These are phyloP conservation scores for Epinephelus coioides DNA, from an alignment of 2,797 vertebrate species.

Conservation along the genomic window DNA sequence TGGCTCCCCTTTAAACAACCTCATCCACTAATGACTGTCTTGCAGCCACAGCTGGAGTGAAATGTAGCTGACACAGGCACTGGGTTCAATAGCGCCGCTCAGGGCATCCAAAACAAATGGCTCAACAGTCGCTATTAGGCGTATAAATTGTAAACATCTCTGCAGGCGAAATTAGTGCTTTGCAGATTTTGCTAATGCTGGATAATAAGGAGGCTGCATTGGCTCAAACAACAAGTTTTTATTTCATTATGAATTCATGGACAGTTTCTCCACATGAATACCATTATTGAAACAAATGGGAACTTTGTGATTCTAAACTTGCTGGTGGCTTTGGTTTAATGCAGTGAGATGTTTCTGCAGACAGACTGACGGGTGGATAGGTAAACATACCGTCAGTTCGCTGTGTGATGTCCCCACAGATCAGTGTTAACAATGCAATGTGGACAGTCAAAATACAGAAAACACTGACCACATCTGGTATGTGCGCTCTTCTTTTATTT, in stretches of 20 bases:
- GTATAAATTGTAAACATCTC: slow-evolving; percentile 65
- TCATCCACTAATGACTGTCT: slow-evolving; percentile 73
- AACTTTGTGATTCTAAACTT: neutral
- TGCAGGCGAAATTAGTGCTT: slow-evolving; percentile 54
- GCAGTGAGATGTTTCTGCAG: neutral
- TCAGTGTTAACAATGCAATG: slow-evolving; percentile 15
- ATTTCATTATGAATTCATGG: slow-evolving; percentile 35
- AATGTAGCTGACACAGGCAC: slow-evolving; percentile 64
- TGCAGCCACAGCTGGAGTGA: slow-evolving; percentile 73
- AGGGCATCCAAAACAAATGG: slow-evolving; percentile 68
- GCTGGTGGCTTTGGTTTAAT: neutral
- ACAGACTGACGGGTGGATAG: no score
- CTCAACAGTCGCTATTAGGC: slow-evolving; percentile 48
- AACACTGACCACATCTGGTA: slow-evolving; percentile 16
- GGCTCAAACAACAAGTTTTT: slow-evolving; percentile 22
- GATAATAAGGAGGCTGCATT: slow-evolving; percentile 42
- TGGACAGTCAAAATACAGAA: slow-evolving; percentile 18
- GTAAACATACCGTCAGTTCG: neutral
- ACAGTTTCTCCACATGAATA: slow-evolving; percentile 30
- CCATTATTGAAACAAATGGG: slow-evolving; percentile 6
- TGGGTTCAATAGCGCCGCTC: slow-evolving; percentile 63
- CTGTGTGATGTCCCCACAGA: slow-evolving; percentile 5
- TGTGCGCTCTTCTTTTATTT: slow-evolving; percentile 25
- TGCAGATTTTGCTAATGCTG: slow-evolving; percentile 50
- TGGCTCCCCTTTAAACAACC: slow-evolving; percentile 66